Evolutionary conservation across 2,113 vertebrate genomes (phyloP), one percentile per base, ranked within the genome.

Genomic region (Dromiciops gliroides): DNA sequence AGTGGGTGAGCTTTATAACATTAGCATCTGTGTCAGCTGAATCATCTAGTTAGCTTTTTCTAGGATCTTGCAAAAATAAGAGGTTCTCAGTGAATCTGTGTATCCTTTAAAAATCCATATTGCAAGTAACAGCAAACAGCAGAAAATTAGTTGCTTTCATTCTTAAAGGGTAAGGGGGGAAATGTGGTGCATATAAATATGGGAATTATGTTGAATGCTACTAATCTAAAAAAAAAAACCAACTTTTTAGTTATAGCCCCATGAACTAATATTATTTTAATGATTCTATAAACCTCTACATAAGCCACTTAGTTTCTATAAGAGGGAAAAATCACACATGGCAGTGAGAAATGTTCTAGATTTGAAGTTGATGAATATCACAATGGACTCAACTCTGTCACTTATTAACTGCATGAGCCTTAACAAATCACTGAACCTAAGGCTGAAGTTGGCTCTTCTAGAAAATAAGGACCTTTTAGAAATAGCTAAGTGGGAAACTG

Each of bases 21-120:
- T 94, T 60, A 93, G 92, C 51, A 94, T 28, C 1, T 96, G 51
- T 90, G n/a, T 92, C 44, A 94, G 89, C 31, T 94, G 48, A 60
- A 60, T 93, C n/a, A 89, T 28, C 1, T 91, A 97, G 93, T 37
- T 50, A 96, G 50, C 6, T 26, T 95, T 50, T 83, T 44, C 14
- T 0, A 48, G 92, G 24, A 96, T 92, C 89, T 48, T 96, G 90
- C 2, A 95, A 93, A 90, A 96, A 23, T 22, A 24, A 48, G 51
- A 2, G 48, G 8, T 83, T 60, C 2, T 23, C 49, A 67, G 5
- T 89, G 50, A 91, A 88, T 25, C 0, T 89, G 44, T 88, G 89
- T 37, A 92, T 16, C 14, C n/a, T 83, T 83, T 90, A 60, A 51
- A 97, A 89, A 10, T 90, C 91, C 44, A 48, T 16, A 51, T 0